Evolutionary conservation across 2,113 vertebrate species (phyloP).

Genomic region (Acrocephalus arundinaceus): DNA sequence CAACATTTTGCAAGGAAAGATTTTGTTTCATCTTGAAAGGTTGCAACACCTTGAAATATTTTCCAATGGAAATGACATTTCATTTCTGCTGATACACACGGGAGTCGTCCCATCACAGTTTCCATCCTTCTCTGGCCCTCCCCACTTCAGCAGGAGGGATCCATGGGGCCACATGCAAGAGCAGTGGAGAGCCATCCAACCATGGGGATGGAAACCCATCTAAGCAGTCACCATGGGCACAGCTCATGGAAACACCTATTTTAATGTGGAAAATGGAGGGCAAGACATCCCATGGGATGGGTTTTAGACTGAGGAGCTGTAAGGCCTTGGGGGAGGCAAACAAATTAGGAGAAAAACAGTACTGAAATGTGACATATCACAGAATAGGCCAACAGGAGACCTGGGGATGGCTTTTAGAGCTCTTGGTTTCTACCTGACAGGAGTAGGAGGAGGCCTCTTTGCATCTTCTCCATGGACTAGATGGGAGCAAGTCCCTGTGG

Average conservation of each 20-base stretch:
- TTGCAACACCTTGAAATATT: slow-evolving; percentile 47
- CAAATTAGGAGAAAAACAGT: neutral
- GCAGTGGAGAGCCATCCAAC: neutral
- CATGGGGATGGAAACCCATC: neutral
- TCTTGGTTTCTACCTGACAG: neutral
- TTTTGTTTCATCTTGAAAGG: slow-evolving; percentile 29
- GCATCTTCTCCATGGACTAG: neutral
- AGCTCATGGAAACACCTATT: neutral
- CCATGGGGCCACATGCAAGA: neutral
- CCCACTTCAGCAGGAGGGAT: neutral
- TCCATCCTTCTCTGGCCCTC: neutral
- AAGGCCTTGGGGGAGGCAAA: neutral
- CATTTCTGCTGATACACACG: neutral
- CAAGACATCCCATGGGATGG: neutral
- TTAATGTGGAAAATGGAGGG: neutral
- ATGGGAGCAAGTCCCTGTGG: neutral
- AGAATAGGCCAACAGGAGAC: neutral
- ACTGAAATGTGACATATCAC: neutral
- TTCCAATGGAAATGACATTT: slow-evolving; percentile 48
- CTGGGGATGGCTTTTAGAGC: neutral
- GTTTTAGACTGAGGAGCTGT: neutral
- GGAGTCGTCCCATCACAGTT: neutral
- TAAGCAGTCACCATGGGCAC: neutral
- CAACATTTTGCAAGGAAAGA: neutral
- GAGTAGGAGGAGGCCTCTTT: neutral